Evolutionary conservation across 2,797 vertebrate genomes (phyloP).

Genomic region (Hirundo rustica): DNA sequence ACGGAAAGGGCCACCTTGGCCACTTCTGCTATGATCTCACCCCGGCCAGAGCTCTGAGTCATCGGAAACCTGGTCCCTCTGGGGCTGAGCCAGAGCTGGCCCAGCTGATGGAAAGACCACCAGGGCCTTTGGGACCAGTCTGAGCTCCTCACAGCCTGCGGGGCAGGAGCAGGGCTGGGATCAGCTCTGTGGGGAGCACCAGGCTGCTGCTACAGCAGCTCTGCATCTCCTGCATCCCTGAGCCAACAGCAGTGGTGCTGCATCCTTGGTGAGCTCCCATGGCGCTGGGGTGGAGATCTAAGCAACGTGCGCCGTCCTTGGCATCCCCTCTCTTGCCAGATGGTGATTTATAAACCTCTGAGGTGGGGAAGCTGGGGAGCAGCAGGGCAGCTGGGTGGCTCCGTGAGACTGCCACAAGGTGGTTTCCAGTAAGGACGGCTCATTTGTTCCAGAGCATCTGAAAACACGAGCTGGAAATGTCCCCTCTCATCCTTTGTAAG

Average conservation of each 20-base stretch:
- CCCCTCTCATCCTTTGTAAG: background rate
- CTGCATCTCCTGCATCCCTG: background rate
- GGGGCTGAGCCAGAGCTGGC: background rate
- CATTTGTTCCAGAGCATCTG: background rate
- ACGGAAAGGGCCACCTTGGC: background rate
- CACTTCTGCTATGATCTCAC: conserved; percentile 2
- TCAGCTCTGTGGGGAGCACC: background rate
- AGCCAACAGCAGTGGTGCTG: background rate
- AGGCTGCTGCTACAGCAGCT: background rate
- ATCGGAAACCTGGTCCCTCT: background rate
- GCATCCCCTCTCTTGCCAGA: background rate
- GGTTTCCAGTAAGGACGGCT: background rate
- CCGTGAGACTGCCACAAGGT: background rate
- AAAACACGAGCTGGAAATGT: background rate
- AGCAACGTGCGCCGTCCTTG: rapidly evolving
- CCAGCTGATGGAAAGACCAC: background rate
- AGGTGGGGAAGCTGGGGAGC: background rate
- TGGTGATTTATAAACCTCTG: background rate
- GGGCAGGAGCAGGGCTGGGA: background rate
- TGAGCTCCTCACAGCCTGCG: background rate
- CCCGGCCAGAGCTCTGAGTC: background rate
- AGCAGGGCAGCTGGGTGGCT: background rate
- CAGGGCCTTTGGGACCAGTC: background rate
- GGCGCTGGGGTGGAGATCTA: background rate
- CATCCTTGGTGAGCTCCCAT: background rate